Base-by-base conservation (phyloP, 2,888 invertebrate species). In the Chaetogeoica ovagalla region DNA sequence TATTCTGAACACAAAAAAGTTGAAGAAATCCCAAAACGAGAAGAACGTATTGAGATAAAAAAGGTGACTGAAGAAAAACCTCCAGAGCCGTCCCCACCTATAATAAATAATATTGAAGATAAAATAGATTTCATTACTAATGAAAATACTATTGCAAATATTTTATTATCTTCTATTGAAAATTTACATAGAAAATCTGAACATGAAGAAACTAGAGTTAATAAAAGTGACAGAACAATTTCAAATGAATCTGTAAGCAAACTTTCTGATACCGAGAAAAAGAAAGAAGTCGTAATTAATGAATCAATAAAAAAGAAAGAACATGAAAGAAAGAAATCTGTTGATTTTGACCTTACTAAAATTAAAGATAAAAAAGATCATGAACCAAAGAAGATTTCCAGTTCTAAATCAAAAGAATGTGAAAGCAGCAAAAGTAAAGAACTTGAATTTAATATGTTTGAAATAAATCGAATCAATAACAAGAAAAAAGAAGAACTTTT, bases 221-320 rank as follows among this genome's bases (percentile, higher is more conserved):
- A 30, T 30, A 30, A 79, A 79, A 43, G 63, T 8, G 71, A 79
- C 23, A 79, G 79, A 71, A 71, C 71, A 19, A 63, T 30, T 57
- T 79, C 71, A 1, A 79, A 79, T 9, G 79, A 79, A 79, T 79
- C 79, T 8, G 63, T 71, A 23, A 57, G 30, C 3, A 79, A 79
- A 65, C 43, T 62, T 62, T 57, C n/a, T 30, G 69, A 87, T 86
- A 86, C 79, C 86, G 87, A 84, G 88, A 88, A 84, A 85, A 86
- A 82, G 82, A 84, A 85, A 15, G 86, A 86, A 55, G 86, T 85
- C 62, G 86, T 85, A 63, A 52, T n/a, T 6, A 81, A 8, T 85
- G 85, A 71, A 76, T 84, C 84, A 68, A 84, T 85, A 6, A 86
- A 85, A 71, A 85, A 83, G 65, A 89, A 81, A 71, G 71, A 79